Base-by-base conservation (phyloP, 2,797 vertebrate species). In the Vultur gryphus region DNA sequence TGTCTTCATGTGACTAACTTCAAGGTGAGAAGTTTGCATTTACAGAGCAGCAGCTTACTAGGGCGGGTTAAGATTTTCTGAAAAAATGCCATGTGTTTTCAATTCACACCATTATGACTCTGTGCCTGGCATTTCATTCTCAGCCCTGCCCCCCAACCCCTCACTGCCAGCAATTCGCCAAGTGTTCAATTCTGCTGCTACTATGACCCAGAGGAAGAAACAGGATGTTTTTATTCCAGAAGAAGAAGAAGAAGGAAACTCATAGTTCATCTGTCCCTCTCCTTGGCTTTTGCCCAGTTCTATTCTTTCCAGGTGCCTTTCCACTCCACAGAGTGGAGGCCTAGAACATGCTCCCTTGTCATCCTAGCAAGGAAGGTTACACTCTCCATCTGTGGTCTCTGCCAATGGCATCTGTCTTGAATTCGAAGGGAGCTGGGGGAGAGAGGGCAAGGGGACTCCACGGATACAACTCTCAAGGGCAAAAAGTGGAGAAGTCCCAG, bases 401-500 rank as follows among this genome's bases (percentile, higher is more conserved):
- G 67, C 18, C 35, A 29, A 1, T 8, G 49, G 13, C 26, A 35
- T 25, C 61, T 77, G 48, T 13, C 64, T 71, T 46, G 62, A 46
- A 35, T 59, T 33, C 9, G 3, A 24, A 48, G 49, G 37, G 9
- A 41, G 2, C 0, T 35, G 55, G 2, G 10, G 44, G 8, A 67
- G 25, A 52, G 18, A 54, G 35, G 48, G 10, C 41, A 62, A 8
- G 19, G 1, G 31, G 17, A 75, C 41, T 44, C 39, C 83, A n/a
- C 0, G 0, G 7, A 12, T 28, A 4, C 4, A 54, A 10, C 7
- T 26, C 9, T 35, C 19, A 4, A 11, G 26, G 18, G 31, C 23
- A 58, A 72, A 51, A 51, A 61, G 16, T 4, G 18, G 18, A 67
- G 39, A 62, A 51, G 17, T 21, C 33, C 10, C 75, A 49, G 16